Percentiles rank a stretch among this genome's conserved stretches.
phyloP scores from a whole-genome alignment of 2,888 invertebrate species.

The Piscicola geometra region DNA sequence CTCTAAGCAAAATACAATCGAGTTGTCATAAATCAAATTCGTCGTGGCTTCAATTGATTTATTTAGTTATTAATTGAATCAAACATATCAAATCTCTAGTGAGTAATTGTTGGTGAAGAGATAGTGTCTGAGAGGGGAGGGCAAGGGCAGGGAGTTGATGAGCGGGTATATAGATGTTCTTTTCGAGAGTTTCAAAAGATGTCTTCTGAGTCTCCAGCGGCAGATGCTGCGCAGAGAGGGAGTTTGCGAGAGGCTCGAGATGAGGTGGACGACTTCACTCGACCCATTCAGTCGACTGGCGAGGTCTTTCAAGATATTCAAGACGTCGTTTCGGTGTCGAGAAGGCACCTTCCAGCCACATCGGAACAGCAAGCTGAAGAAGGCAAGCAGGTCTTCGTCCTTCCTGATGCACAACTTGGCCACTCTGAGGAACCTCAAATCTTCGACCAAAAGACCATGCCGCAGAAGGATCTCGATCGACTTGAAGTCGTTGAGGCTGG shows the following conservation, averaged over 20 bases:
- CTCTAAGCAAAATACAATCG: neutral
- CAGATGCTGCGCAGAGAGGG: neutral
- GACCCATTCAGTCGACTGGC: no score
- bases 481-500: neutral
- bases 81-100: no score
- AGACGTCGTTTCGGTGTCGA: neutral
- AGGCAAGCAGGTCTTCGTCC: neutral
- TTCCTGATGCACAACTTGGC: neutral
- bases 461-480: neutral
- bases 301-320: neutral
- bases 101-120: neutral
- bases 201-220: neutral
- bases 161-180: neutral
- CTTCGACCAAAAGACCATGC: neutral
- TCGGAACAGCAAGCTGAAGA: neutral
- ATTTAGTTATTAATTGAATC: no score
- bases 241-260: no score
- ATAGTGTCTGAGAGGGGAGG: neutral
- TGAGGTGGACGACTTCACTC: no score
- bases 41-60: no score
- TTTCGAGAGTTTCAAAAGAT: neutral
- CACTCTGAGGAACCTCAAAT: neutral
- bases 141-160: neutral
- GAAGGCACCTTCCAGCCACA: neutral
- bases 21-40: no score